These are phyloP conservation scores for Neria commutata DNA, from an alignment of 2,888 invertebrate species.

Conservation along the genomic window DNA sequence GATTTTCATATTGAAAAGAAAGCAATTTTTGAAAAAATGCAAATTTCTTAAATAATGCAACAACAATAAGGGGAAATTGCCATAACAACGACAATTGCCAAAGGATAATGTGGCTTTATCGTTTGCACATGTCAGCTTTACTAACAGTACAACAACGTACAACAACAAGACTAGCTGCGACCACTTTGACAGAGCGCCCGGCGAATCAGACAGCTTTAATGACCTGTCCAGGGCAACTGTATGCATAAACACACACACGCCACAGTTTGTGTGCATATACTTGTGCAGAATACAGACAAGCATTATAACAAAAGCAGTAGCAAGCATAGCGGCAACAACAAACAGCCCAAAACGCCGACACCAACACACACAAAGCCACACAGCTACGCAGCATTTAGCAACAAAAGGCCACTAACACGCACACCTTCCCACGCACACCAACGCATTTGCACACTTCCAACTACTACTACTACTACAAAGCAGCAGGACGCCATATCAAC, in stretches of 20 bases:
- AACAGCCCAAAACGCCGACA: background rate
- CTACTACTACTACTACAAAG: background rate
- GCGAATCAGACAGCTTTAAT: too few relatives aligned
- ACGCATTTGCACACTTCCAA: background rate
- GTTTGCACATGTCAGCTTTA: too few relatives aligned
- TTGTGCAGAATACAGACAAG: conserved; percentile 8
- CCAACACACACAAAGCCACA: conserved; percentile 5
- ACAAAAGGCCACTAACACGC: background rate
- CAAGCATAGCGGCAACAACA: background rate
- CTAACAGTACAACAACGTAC: background rate
- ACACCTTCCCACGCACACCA: background rate
- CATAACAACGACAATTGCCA: too few relatives aligned
- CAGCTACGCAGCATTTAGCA: background rate
- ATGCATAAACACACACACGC: too few relatives aligned
- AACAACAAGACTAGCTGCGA: too few relatives aligned
- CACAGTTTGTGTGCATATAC: conserved; percentile 10
- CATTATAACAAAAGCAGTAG: background rate
- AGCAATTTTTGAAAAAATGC: background rate
- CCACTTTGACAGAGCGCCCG: too few relatives aligned
- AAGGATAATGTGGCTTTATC: too few relatives aligned
- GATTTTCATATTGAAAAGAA: background rate
- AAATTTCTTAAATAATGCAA: background rate
- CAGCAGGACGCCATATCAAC: background rate
- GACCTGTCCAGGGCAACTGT: too few relatives aligned
- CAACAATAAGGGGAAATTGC: background rate